Evolutionary conservation across 2,888 invertebrate genomes (phyloP).

Genomic region (Neoaliturus tenellus): DNA sequence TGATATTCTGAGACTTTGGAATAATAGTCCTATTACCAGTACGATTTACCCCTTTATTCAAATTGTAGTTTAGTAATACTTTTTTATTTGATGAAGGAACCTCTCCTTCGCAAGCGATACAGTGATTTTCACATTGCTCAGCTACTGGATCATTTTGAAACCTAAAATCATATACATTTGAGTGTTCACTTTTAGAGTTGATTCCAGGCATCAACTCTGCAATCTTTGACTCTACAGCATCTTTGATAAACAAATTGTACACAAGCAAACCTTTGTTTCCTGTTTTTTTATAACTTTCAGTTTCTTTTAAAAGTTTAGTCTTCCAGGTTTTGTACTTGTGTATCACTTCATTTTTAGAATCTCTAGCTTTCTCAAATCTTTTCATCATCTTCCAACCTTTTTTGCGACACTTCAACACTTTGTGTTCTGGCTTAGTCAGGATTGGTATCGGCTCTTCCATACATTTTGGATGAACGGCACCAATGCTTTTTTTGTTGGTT

Average conservation of each 20-base stretch:
- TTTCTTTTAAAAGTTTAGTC: background rate
- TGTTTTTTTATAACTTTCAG: background rate
- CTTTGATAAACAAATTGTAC: background rate
- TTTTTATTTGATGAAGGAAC: background rate
- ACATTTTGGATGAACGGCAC: background rate
- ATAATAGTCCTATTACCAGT: background rate
- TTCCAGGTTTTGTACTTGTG: background rate
- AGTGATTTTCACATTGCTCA: background rate
- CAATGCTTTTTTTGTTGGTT: background rate
- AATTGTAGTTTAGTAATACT: background rate
- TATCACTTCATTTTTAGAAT: background rate
- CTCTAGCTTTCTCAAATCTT: background rate
- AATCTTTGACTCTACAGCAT: background rate
- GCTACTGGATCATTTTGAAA: background rate
- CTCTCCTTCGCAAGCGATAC: background rate
- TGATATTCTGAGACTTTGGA: background rate
- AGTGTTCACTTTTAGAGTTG: background rate
- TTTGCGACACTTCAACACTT: background rate
- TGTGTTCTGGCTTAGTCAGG: background rate
- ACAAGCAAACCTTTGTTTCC: background rate
- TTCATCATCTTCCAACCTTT: background rate
- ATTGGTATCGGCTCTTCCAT: background rate
- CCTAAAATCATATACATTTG: background rate
- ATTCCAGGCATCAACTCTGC: background rate
- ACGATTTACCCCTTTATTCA: background rate